phyloP scores from a whole-genome alignment of 2,888 invertebrate genomes.

The Acanthosepion lycidas region DNA sequence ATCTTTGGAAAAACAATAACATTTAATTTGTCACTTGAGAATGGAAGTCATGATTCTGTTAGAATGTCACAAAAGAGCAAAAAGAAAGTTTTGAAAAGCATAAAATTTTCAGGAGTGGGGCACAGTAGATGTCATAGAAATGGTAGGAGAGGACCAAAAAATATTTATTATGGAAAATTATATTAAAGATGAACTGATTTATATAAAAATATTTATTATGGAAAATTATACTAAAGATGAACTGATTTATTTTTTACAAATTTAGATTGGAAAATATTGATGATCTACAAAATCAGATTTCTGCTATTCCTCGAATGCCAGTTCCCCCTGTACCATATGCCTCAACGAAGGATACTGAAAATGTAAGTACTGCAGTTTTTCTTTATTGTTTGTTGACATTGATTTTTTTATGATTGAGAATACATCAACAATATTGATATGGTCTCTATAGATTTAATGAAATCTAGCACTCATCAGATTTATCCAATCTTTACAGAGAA shows the following conservation, averaged over 20 bases:
- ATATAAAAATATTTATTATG: neutral
- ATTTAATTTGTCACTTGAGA: too few species aligned
- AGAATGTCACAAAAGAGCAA: neutral
- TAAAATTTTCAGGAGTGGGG: neutral
- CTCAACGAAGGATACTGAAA: conserved; percentile 63
- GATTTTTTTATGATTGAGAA: neutral
- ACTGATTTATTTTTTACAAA: neutral
- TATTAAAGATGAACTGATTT: too few species aligned
- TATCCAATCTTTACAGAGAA: too few species aligned
- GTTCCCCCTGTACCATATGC: conserved; percentile 51
- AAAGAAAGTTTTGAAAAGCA: neutral
- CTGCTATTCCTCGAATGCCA: neutral
- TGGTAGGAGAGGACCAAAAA: too few species aligned
- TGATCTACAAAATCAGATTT: neutral
- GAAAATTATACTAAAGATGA: too few species aligned
- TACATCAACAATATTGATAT: neutral
- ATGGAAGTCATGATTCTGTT: neutral
- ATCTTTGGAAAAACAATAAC: too few species aligned
- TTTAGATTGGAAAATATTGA: conserved; percentile 42
- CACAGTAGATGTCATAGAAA: too few species aligned
- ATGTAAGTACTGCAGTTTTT: conserved; percentile 57
- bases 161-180: too few species aligned
- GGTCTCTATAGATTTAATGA: too few species aligned
- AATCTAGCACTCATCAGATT: too few species aligned
- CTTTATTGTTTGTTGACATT: neutral